These are phyloP conservation scores for Vannuccia rotundouncinata DNA, from an alignment of 2,888 invertebrate species.

Conservation along the genomic window DNA sequence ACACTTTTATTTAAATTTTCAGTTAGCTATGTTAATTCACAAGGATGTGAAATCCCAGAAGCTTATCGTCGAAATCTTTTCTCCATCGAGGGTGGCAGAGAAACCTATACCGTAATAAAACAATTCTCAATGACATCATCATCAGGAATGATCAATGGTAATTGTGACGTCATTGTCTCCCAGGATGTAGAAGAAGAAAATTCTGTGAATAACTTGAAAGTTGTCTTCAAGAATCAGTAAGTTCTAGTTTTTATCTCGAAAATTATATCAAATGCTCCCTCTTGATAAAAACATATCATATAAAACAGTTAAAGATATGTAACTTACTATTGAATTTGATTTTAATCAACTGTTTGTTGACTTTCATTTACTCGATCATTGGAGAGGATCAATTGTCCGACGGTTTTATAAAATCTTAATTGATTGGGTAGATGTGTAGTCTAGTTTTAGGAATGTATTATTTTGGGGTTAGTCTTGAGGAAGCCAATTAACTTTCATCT, in stretches of 20 bases:
- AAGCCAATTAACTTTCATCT: no score
- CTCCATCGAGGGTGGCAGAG: conserved; percentile 25
- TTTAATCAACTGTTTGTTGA: not conserved
- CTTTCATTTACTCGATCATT: not conserved
- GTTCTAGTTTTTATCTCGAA: not conserved
- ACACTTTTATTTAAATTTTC: no score
- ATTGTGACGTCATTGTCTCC: not conserved
- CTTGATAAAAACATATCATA: not conserved
- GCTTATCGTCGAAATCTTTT: not conserved
- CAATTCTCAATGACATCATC: not conserved
- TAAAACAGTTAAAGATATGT: no score
- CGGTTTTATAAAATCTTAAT: no score
- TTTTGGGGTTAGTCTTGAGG: no score
- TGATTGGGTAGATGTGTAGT: no score
- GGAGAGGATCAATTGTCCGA: no score
- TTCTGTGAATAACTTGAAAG: not conserved
- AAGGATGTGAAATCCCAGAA: not conserved
- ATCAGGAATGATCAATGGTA: not conserved
- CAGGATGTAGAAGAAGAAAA: not conserved
- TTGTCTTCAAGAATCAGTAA: not conserved
- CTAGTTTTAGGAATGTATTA: no score
- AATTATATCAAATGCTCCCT: not conserved
- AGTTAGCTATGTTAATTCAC: no score
- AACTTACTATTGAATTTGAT: not conserved
- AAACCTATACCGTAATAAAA: conserved; percentile 28